phyloP scores from a whole-genome alignment of 2,888 invertebrate genomes.

The Euclidia mi region DNA sequence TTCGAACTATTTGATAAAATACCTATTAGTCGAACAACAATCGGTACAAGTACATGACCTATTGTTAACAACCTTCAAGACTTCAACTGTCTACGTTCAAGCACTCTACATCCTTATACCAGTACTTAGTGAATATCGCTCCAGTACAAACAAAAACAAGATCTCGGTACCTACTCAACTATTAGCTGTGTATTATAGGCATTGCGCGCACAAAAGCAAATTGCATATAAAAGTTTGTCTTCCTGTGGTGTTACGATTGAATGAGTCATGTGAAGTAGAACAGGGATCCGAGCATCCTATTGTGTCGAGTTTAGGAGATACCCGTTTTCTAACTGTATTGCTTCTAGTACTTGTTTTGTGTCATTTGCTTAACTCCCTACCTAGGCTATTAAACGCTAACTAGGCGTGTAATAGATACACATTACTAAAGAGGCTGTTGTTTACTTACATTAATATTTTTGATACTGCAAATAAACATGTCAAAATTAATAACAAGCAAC shows the following conservation, averaged over 20 bases:
- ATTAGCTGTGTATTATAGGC: slow-evolving; percentile 29
- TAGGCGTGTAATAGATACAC: too few species aligned
- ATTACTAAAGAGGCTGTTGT: too few species aligned
- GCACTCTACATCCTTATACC: background rate
- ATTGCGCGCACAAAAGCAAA: slow-evolving; percentile 49
- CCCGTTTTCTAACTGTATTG: slow-evolving; percentile 13
- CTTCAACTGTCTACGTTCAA: background rate
- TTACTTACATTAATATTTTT: too few species aligned
- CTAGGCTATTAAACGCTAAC: too few species aligned
- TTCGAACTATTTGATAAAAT: slow-evolving; percentile 74
- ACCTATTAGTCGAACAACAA: slow-evolving; percentile 45
- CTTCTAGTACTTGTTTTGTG: slow-evolving; percentile 2
- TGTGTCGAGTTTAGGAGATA: slow-evolving; percentile 31
- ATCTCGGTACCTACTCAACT: slow-evolving; percentile 16
- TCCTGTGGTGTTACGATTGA: slow-evolving; percentile 59
- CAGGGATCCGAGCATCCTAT: slow-evolving; percentile 53
- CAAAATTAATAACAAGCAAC: background rate
- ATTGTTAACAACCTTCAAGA: slow-evolving; percentile 1
- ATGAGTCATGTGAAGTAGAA: slow-evolving; percentile 54
- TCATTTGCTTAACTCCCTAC: slow-evolving; percentile 5
- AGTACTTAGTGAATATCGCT: background rate
- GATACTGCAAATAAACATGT: background rate
- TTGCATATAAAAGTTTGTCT: slow-evolving; percentile 59
- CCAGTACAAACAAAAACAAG: slow-evolving; percentile 6
- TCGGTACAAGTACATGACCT: slow-evolving; percentile 6